Conservation (phyloP, 2,113 vertebrate species). For the Silurus meridionalis region DNA sequence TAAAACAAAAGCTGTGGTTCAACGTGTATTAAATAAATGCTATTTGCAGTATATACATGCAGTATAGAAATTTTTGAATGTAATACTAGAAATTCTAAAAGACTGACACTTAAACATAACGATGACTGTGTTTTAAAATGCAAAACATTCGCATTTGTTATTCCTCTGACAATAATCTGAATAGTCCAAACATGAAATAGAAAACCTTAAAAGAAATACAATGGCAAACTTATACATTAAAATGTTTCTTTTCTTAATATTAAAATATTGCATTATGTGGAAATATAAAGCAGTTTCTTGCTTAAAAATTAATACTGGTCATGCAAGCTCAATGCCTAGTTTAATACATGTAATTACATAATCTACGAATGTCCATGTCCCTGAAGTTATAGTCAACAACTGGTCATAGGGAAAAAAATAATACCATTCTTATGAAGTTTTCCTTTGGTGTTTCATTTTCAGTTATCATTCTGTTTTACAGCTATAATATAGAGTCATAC, state of each 20-base stretch:
- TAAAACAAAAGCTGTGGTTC: too few relatives aligned
- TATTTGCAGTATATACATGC: too few relatives aligned
- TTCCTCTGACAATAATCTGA: not conserved
- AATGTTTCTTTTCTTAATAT: not conserved
- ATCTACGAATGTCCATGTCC: too few relatives aligned
- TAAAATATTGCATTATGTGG: too few relatives aligned
- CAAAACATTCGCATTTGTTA: not conserved
- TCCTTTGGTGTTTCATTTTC: not conserved
- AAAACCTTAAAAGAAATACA: not conserved
- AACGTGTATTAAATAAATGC: too few relatives aligned
- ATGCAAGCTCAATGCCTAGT: not conserved
- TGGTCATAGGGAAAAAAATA: not conserved
- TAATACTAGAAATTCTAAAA: not conserved
- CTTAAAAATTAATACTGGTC: not conserved
- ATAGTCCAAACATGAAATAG: not conserved
- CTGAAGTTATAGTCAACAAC: not conserved
- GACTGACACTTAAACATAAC: not conserved
- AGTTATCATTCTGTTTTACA: not conserved
- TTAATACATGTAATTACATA: not conserved
- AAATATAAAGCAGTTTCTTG: not conserved
- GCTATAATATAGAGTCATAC: not conserved
- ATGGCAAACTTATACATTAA: not conserved
- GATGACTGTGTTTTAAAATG: not conserved
- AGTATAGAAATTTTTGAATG: too few relatives aligned
- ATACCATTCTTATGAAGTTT: too few relatives aligned